Evolutionary conservation across 2,888 invertebrate genomes (phyloP), one percentile per base, ranked within the genome.

Genomic region (Ischnus inquisitorius): DNA sequence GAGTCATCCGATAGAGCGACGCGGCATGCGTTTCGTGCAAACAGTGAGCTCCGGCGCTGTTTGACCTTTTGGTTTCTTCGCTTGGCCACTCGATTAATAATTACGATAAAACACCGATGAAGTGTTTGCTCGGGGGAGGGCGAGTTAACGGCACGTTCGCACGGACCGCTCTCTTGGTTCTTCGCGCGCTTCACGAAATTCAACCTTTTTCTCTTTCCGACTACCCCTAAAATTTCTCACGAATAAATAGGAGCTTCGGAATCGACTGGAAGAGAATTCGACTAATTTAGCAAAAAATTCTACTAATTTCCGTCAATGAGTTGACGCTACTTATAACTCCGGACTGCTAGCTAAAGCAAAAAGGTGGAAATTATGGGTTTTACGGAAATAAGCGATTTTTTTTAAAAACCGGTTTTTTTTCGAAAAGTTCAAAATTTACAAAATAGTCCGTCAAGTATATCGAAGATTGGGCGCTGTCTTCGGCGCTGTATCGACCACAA

Each of bases 51-150:
- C 34, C 19, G 60, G 41, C 28, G 65, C 54, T 51, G 71, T 60
- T 28, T 39, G 60, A 72, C 57, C 62, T 67, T 75, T 65, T 43
- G 51, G 57, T 54, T 64, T 60, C 62, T 71, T 68, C 71, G 46
- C 69, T 69, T 22, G 14, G 14, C 75, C 28, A 28, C 62, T 79
- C 65, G 77, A 85, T 85, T 81, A 68, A 85, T 83, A 85, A 83
- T 76, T 80, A 75, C 78, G 78, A 82, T 84, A 85, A 69, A 75
- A 80, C 76, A 77, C 68, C 68, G 75, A 84, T 79, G 67, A 76
- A 81, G 48, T 72, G 71, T 62, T 68, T 34, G 69, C 25, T n/a
- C 14, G 25, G 14, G 28, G 14, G 43, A 48, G 12, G 14, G 54
- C 43, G 12, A 57, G 54, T 67, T 64, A 64, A 62, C 48, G 54